phyloP scores from a whole-genome alignment of 2,797 vertebrate genomes.

The Clarias platycephalus region DNA sequence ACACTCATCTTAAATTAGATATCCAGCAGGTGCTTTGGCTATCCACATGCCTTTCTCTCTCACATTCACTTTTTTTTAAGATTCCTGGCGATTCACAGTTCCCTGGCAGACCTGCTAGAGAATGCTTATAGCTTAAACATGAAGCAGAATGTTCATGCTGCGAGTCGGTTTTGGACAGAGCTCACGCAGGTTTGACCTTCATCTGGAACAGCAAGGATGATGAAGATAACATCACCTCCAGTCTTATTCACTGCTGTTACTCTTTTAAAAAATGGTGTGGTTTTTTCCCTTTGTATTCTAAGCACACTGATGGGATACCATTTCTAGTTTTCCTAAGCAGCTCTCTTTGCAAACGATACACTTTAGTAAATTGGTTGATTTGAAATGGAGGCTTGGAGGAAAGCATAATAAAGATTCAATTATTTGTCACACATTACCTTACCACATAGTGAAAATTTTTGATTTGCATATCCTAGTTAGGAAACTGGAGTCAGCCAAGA shows the following conservation, averaged over 20 bases:
- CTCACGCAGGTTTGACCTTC: background rate
- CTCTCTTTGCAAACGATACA: background rate
- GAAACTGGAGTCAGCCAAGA: no score
- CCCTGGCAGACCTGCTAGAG: constrained; percentile 8
- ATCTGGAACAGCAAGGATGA: background rate
- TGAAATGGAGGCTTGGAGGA: background rate
- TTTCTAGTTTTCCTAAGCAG: background rate
- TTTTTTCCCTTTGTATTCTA: background rate
- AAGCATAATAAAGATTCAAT: background rate
- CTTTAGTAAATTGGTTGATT: background rate
- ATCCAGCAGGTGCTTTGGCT: constrained; percentile 35
- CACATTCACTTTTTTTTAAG: background rate
- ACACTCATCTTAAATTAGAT: constrained; percentile 47
- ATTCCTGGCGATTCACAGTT: constrained; percentile 21
- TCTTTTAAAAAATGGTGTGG: background rate
- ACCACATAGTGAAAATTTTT: no score
- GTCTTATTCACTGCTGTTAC: background rate
- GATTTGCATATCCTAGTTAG: no score
- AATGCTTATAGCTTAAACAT: background rate
- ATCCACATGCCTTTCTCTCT: constrained; percentile 4
- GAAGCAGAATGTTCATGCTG: background rate
- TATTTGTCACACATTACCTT: no score
- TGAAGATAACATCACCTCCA: constrained; percentile 1
- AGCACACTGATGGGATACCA: background rate
- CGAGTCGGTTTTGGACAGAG: background rate